Percentiles rank a stretch among this genome's conserved stretches.
phyloP scores from a whole-genome alignment of 2,888 invertebrate species.

The Meta bourneti region DNA sequence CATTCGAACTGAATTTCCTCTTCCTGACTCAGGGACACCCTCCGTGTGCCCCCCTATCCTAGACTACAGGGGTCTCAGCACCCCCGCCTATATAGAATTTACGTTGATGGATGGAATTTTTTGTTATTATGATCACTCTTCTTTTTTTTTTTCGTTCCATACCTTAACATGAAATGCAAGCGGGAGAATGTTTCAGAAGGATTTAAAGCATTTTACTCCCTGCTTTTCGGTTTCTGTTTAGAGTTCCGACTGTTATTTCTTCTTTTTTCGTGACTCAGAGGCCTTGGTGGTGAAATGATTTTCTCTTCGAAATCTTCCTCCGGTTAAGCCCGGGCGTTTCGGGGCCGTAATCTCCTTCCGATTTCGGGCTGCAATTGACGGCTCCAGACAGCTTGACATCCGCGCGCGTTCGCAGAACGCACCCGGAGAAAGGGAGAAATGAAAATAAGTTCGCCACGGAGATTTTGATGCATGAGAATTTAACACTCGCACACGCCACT shows the following conservation, averaged over 20 bases:
- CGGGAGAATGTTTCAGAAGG: constrained; percentile 28
- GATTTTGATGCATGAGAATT: background rate
- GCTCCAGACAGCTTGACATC: background rate
- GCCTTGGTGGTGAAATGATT: constrained; percentile 1
- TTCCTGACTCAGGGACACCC: background rate
- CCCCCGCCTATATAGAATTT: background rate
- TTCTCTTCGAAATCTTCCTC: constrained; percentile 4
- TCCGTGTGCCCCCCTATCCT: background rate
- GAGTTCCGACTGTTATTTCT: background rate
- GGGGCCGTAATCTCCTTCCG: constrained; percentile 18
- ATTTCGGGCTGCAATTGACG: constrained; percentile 19
- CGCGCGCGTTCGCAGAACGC: background rate
- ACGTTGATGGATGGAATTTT: constrained; percentile 41
- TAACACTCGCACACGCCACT: background rate
- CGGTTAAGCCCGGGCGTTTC: background rate
- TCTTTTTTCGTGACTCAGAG: constrained; percentile 4
- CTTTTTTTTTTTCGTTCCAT: constrained; percentile 32
- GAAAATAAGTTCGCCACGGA: background rate
- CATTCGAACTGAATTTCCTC: constrained; percentile 49
- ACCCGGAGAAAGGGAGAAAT: background rate
- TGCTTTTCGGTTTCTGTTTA: background rate
- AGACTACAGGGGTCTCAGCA: background rate
- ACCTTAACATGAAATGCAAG: constrained; percentile 32
- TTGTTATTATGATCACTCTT: background rate
- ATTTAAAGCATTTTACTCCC: constrained; percentile 28